phyloP scores from a whole-genome alignment of 2,888 invertebrate genomes.

The Eristalinus aeneus region DNA sequence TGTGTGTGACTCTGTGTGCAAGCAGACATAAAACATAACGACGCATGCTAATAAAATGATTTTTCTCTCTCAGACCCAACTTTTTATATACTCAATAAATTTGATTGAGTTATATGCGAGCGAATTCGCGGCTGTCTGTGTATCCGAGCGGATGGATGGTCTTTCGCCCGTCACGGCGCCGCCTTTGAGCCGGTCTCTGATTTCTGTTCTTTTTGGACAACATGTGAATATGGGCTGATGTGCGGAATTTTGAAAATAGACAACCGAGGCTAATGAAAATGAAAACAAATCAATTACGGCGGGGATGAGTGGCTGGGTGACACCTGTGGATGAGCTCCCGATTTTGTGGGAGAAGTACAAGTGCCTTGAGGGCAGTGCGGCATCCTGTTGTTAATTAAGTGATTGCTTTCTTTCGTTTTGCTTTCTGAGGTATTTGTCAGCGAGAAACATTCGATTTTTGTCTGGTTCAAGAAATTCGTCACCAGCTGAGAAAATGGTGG shows the following conservation, averaged over 20 bases:
- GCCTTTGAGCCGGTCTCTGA: background rate
- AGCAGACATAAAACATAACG: background rate
- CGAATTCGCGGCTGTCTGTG: background rate
- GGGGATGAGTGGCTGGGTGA: background rate
- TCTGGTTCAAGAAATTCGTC: too few relatives aligned
- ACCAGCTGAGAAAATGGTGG: too few relatives aligned
- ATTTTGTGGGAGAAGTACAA: background rate
- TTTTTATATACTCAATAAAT: conserved; percentile 41
- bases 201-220: background rate
- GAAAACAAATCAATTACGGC: conserved; percentile 25
- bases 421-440: too few relatives aligned
- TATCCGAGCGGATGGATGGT: background rate
- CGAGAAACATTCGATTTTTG: too few relatives aligned
- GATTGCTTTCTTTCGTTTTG: too few relatives aligned
- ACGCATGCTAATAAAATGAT: conserved; percentile 27
- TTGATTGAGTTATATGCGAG: conserved; percentile 32
- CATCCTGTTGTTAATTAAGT: background rate
- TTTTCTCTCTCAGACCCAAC: conserved; percentile 16
- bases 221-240: background rate
- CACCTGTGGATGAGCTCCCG: background rate
- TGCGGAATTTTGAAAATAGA: background rate
- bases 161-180: background rate
- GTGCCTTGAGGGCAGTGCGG: background rate
- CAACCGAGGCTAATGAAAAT: conserved; percentile 11
- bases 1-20: background rate